These are phyloP conservation scores for Scaptomyza graminum DNA, from an alignment of 1,140 invertebrate genomes.

Conservation along the genomic window DNA sequence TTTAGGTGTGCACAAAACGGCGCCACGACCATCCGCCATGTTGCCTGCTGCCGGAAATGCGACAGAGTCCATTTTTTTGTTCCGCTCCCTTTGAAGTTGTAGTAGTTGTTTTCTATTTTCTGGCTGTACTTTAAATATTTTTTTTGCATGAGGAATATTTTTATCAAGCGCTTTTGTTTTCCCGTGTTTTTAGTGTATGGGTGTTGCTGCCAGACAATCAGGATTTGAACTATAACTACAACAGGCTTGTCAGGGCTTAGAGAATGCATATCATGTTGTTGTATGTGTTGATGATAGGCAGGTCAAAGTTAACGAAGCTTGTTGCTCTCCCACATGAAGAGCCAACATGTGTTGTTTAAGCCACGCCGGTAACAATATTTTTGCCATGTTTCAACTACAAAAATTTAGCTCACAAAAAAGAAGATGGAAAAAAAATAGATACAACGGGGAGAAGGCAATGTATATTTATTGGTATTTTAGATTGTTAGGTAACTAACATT, in stretches of 20 bases:
- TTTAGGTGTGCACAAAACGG: conserved; percentile 69
- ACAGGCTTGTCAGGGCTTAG: conserved; percentile 47
- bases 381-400: conserved; percentile 38
- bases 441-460: conserved; percentile 44
- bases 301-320: conserved; percentile 75
- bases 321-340: conserved; percentile 51
- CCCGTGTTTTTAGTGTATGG: not conserved
- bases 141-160: conserved; percentile 50
- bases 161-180: not conserved
- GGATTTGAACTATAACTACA: conserved; percentile 69
- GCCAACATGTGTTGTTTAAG: conserved; percentile 55
- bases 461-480: conserved; percentile 52
- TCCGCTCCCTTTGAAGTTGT: conserved; percentile 35
- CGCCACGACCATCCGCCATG: conserved; percentile 71
- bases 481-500: conserved; percentile 5
- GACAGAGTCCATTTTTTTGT: conserved; percentile 67
- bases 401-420: conserved; percentile 43
- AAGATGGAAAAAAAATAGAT: conserved; percentile 1
- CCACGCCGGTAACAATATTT: conserved; percentile 36
- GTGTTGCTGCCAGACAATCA: conserved; percentile 23
- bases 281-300: conserved; percentile 51
- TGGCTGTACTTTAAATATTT: conserved; percentile 38
- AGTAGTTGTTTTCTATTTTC: conserved; percentile 67
- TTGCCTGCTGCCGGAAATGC: conserved; percentile 77
- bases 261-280: conserved; percentile 14